These are phyloP conservation scores for Chascanopsetta lugubris DNA, from an alignment of 2,113 vertebrate genomes.

Conservation along the genomic window DNA sequence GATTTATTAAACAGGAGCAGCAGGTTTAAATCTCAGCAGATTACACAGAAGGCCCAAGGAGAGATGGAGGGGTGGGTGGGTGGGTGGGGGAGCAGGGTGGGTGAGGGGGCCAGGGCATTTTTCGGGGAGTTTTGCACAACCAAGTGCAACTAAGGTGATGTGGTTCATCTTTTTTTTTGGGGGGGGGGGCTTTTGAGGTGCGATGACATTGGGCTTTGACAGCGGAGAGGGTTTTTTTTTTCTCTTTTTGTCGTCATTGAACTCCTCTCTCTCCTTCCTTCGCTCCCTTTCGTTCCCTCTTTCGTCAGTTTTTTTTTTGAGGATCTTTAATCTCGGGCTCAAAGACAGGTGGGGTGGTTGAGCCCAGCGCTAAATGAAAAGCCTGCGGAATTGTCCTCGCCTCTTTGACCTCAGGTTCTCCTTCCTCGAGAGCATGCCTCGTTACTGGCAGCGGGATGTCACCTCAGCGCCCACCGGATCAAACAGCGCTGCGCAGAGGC, in stretches of 20 bases:
- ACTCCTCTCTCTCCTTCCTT: conserved; percentile 12
- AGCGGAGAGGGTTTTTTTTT: too few species aligned
- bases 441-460: conserved; percentile 69
- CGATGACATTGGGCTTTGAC: too few species aligned
- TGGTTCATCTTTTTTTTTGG: conserved; percentile 56
- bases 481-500: conserved; percentile 68
- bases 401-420: conserved; percentile 71
- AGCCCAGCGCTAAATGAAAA: conserved; percentile 67
- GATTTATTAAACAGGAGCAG: conserved; percentile 82
- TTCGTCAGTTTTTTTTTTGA: conserved; percentile 50
- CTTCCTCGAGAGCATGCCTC: conserved; percentile 71
- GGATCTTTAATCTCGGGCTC: conserved; percentile 73
- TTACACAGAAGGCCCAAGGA: conserved; percentile 75
- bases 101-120: too few species aligned
- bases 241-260: too few species aligned
- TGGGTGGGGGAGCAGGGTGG: neutral
- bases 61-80: conserved; percentile 38
- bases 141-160: conserved; percentile 74
- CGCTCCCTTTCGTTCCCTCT: conserved; percentile 3
- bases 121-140: conserved; percentile 66
- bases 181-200: too few species aligned
- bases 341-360: conserved; percentile 71
- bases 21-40: conserved; percentile 83
- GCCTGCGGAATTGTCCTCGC: conserved; percentile 53
- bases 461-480: conserved; percentile 69